Evolutionary conservation across 2,888 invertebrate species (phyloP).

Genomic region (Alviniconcha strummeri): DNA sequence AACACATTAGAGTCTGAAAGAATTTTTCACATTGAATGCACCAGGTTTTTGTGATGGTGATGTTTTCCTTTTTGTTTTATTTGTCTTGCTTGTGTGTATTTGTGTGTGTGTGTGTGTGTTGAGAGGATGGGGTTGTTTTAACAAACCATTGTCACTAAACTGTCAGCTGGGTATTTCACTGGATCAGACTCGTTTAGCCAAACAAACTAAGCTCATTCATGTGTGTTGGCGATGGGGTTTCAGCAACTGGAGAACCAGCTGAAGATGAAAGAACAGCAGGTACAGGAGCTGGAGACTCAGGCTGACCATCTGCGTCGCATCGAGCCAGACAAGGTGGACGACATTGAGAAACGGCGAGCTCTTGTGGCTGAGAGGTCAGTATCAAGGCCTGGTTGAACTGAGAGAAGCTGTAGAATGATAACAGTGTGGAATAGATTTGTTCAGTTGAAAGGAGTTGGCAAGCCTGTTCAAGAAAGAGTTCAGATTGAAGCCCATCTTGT

Average conservation of each 20-base stretch:
- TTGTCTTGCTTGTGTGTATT: background rate
- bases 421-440: too few relatives aligned
- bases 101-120: background rate
- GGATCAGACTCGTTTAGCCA: too few relatives aligned
- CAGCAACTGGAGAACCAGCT: constrained; percentile 70
- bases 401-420: too few relatives aligned
- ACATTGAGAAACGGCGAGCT: constrained; percentile 94
- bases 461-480: too few relatives aligned
- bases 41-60: too few relatives aligned
- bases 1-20: too few relatives aligned
- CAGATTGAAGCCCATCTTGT: background rate
- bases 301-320: constrained; percentile 94
- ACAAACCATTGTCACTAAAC: too few relatives aligned
- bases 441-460: too few relatives aligned
- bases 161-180: too few relatives aligned
- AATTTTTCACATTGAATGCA: too few relatives aligned
- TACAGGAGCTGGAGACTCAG: constrained; percentile 95
- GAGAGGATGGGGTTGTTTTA: background rate
- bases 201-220: too few relatives aligned
- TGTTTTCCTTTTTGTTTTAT: too few relatives aligned
- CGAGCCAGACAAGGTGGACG: constrained; percentile 96
- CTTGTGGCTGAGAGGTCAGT: constrained; percentile 89
- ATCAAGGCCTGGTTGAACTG: background rate
- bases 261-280: constrained; percentile 81
- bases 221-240: background rate